Evolutionary conservation across 1,140 invertebrate species (phyloP).

Genomic region (Bombus waltoni): DNA sequence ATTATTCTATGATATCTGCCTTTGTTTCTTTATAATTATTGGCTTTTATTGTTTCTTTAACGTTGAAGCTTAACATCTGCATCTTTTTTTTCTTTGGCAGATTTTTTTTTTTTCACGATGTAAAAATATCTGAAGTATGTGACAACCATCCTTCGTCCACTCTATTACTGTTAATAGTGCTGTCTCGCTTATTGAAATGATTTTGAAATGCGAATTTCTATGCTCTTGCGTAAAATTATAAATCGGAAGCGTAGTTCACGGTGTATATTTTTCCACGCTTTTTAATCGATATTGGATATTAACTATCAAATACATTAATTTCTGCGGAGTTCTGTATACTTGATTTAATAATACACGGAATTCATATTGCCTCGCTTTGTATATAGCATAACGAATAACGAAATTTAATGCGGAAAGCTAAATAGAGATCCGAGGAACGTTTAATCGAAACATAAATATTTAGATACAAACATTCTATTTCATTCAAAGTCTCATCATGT

Average conservation of each 20-base stretch:
- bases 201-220: neutral
- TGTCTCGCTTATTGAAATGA: neutral
- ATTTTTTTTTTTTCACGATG: no score
- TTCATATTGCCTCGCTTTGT: neutral
- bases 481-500: no score
- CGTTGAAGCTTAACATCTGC: no score
- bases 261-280: neutral
- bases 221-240: neutral
- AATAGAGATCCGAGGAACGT: neutral
- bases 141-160: neutral
- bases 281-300: neutral
- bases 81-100: neutral
- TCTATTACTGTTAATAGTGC: neutral
- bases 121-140: neutral
- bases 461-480: neutral
- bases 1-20: no score
- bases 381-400: neutral
- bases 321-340: neutral
- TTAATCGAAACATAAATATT: neutral
- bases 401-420: neutral
- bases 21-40: no score
- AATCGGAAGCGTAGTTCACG: neutral
- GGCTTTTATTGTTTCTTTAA: no score
- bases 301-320: neutral
- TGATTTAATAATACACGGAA: neutral